Conservation (phyloP, 1,140 invertebrate genomes). For the Coenobita brevimanus region DNA sequence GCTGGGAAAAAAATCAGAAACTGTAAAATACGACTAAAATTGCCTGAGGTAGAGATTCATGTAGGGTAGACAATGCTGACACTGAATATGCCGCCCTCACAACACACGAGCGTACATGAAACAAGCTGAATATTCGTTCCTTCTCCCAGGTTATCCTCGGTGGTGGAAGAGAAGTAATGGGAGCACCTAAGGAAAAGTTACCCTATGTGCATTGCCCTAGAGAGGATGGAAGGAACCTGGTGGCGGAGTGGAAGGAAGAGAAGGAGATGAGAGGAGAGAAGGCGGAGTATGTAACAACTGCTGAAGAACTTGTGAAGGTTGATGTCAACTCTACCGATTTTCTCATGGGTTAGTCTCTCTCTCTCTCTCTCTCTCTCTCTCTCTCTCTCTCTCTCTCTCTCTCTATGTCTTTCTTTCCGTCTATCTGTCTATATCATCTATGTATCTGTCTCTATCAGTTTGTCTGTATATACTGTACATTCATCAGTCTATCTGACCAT, state of each 20-base stretch:
- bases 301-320: not conserved
- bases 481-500: no score
- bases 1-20: no score
- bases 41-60: no score
- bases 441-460: no score
- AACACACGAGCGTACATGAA: not conserved
- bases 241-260: not conserved
- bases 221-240: constrained; percentile 5
- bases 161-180: constrained; percentile 51
- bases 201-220: not conserved
- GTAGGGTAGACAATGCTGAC: no score
- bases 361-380: no score
- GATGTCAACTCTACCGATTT: not conserved
- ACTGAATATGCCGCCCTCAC: no score
- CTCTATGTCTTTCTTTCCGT: no score
- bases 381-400: no score
- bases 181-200: not conserved
- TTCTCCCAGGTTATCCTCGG: constrained; percentile 60
- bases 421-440: no score
- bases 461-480: no score
- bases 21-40: no score
- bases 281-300: not conserved
- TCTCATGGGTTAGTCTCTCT: not conserved
- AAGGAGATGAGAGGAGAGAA: not conserved
- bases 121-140: not conserved